These are phyloP conservation scores for Halesus radiatus DNA, from an alignment of 1,140 invertebrate genomes.

Conservation along the genomic window DNA sequence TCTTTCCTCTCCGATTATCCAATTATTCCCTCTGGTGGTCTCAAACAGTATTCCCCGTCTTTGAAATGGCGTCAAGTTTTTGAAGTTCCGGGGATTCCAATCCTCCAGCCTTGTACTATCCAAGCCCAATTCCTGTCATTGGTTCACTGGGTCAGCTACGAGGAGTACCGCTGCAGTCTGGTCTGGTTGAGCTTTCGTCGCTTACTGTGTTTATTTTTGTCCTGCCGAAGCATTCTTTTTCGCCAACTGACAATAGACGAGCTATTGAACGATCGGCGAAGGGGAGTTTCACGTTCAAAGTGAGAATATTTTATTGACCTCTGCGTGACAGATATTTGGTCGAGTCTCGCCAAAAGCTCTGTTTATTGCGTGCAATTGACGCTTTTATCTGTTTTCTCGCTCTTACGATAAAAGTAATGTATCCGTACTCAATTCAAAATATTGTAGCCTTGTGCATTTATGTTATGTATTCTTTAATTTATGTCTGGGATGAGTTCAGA, in stretches of 20 bases:
- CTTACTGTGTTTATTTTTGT: conserved; percentile 54
- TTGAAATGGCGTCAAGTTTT: neutral
- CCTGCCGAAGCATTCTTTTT: conserved; percentile 53
- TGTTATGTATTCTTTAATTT: no score
- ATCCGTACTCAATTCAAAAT: no score
- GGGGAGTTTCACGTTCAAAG: conserved; percentile 32
- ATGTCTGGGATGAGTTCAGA: no score
- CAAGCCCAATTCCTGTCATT: neutral
- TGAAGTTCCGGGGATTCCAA: conserved; percentile 1
- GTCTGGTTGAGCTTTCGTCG: conserved; percentile 31
- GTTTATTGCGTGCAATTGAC: no score
- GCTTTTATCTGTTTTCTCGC: no score
- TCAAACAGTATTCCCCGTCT: neutral
- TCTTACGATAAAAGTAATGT: no score
- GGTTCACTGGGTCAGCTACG: conserved; percentile 31
- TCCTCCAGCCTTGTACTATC: neutral
- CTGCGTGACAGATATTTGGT: no score
- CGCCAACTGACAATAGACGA: conserved; percentile 50
- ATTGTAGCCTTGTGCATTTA: no score
- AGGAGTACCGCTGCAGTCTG: neutral
- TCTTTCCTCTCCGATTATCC: neutral
- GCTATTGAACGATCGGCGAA: conserved; percentile 27
- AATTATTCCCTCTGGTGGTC: neutral
- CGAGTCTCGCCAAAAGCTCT: no score
- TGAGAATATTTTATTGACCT: neutral